A percentile compares a stretch with the other conserved stretches of the same genome.
Conservation (phyloP, 2,797 vertebrate species). For the Enteromius unitaeniatus region DNA sequence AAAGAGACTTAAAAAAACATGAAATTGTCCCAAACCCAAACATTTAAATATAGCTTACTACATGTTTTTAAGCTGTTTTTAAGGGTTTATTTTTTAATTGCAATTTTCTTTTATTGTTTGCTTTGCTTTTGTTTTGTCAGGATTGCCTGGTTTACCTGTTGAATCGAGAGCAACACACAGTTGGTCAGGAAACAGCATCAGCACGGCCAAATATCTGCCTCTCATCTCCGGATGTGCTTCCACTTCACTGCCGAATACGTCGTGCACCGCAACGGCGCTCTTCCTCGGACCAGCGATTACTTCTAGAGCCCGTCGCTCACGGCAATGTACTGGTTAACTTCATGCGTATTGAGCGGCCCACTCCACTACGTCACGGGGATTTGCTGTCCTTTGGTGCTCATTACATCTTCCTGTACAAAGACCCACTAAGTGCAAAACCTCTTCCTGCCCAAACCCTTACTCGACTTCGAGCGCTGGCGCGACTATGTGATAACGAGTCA, state of each 20-base stretch:
- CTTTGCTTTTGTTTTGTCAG: conserved; percentile 68
- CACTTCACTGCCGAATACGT: conserved; percentile 88
- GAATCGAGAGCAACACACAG: conserved; percentile 91
- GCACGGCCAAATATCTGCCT: conserved; percentile 94
- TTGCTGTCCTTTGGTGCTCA: conserved; percentile 91
- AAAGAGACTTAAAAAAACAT: neutral
- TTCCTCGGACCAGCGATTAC: conserved; percentile 69
- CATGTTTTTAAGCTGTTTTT: neutral
- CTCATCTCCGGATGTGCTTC: conserved; percentile 91
- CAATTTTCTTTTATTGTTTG: neutral
- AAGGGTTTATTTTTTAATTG: neutral
- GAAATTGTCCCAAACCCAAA: neutral
- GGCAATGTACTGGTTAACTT: conserved; percentile 88
- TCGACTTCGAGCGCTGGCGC: conserved; percentile 79
- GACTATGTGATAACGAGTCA: conserved; percentile 66
- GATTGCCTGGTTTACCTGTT: conserved; percentile 94
- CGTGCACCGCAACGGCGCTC: conserved; percentile 68
- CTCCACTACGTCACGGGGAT: conserved; percentile 88
- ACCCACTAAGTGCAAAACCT: conserved; percentile 85
- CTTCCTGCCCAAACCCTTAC: conserved; percentile 86
- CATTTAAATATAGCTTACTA: neutral
- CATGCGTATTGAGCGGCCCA: conserved; percentile 80
- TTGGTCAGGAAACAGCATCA: conserved; percentile 91
- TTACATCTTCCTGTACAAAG: conserved; percentile 95
- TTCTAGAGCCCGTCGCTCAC: conserved; percentile 86